Evolutionary conservation across 2,888 invertebrate species (phyloP).

Genomic region (Ennomos fuscantarius): DNA sequence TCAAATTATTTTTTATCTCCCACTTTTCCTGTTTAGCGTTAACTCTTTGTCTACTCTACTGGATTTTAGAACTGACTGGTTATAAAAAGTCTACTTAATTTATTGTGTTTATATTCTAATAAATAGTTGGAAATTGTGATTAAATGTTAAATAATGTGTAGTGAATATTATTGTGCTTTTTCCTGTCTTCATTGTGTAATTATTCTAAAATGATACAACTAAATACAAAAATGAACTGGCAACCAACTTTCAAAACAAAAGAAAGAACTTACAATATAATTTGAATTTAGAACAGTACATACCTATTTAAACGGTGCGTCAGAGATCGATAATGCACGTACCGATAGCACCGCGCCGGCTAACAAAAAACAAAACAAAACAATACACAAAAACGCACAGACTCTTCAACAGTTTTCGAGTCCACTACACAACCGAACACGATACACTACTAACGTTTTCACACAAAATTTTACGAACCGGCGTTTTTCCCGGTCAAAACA

Average conservation of each 20-base stretch:
- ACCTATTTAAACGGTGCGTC: slow-evolving; percentile 54
- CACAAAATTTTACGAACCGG: slow-evolving; percentile 63
- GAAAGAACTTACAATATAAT: slow-evolving; percentile 9
- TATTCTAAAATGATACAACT: no score
- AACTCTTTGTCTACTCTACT: not conserved
- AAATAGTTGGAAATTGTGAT: no score
- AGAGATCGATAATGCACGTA: slow-evolving; percentile 71
- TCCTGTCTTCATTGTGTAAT: no score
- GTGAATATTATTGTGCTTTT: no score
- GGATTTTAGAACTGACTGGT: not conserved
- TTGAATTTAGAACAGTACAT: slow-evolving; percentile 39
- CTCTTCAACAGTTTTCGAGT: slow-evolving; percentile 47
- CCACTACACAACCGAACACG: slow-evolving; percentile 52
- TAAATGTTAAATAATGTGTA: no score
- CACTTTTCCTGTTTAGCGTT: slow-evolving; percentile 49
- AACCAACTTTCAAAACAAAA: not conserved
- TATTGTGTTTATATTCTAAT: no score
- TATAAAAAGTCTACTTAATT: no score
- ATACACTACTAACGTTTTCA: slow-evolving; percentile 54
- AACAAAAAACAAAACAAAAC: slow-evolving; percentile 49
- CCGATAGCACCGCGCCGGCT: slow-evolving; percentile 55
- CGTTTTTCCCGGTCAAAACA: slow-evolving; percentile 74
- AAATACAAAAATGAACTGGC: slow-evolving; percentile 1
- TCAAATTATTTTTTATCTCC: slow-evolving; percentile 50
- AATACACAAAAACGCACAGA: slow-evolving; percentile 49